Base-by-base conservation (phyloP, 2,113 vertebrate species). In the Chaetorhynchus papuensis region DNA sequence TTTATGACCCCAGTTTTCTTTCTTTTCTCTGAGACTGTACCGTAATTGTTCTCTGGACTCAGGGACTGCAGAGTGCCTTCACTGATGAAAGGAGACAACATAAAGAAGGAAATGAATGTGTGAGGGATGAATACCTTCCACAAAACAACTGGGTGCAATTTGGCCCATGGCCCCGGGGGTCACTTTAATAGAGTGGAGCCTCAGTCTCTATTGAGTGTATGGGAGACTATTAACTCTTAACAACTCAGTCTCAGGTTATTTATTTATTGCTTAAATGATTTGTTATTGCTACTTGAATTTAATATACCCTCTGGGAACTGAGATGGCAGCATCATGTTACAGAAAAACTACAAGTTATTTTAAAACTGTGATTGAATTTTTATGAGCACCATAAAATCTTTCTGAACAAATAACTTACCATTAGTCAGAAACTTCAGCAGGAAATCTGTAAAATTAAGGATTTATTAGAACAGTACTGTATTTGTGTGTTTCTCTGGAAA, bases 111-210 rank as follows among this genome's bases (percentile, higher is more conserved):
- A 99, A 98, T 99, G 98, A 99, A 99, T 99, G 99, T 99, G 99
- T 98, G 98, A 98, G 98, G 98, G 98, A 98, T 99, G 99, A 99
- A 99, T 99, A 99, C 99, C 98, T 98, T 98, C 98, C 98, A 98
- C 98, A 98, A 98, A 99, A 98, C 98, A 96, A 98, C 97, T 98
- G 98, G 98, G 98, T 98, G 98, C 98, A 98, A 98, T 99, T 98
- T 98, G 98, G 98, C 98, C 98, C 98, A 98, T 99, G 98, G 98
- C 98, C 98, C 97, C 97, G 89, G 98, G 98, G 99, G 99, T 99
- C 99, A 99, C 98, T 98, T 99, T 99, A 99, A 99, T 99, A 99
- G 99, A 99, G 99, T 99, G 98, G 98, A 98, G 99, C 98, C 99
- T 98, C 98, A 98, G 98, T 98, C 98, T 98, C 99, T 99, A 99